Base-by-base conservation (phyloP, 2,113 vertebrate species). In the Hemiscyllium ocellatum region DNA sequence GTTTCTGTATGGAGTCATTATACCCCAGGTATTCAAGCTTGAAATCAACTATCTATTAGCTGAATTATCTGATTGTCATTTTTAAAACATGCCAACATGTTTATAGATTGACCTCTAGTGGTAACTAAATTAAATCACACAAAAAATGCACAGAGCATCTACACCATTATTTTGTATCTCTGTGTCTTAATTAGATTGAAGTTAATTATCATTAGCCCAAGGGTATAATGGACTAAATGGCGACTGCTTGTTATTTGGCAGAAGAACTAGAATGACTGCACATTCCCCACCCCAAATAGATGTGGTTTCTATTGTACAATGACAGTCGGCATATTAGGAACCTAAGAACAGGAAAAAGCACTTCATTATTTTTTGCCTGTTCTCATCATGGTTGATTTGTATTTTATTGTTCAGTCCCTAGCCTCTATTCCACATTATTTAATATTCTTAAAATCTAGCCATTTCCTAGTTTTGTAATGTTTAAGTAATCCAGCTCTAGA, bases 141-240 rank as follows among this genome's bases (percentile, higher is more conserved):
- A 6, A 7, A 76, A 72, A 76, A 50, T 50, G 69, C 12, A 50
- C 68, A 72, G 22, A 19, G 17, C 61, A 33, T 65, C 52, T 20
- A 52, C 20, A 83, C 15, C 65, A 4, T 19, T 65, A 61, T 91
- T 61, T n/a, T 90, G 50, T 29, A 29, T 2, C 56, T 65, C 66
- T 93, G 61, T 37, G 89, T 37, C 89, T 66, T 65, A 66, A 19
- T 93, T 93, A 66, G 5, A 68, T 65, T 10, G 65, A 22, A 37
- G 5, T 37, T 50, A 47, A 72, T 22, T 47, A 94, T 95, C 22
- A 22, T 17, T 95, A 52, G 15, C 69, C 94, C 94, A 95, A 72
- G 68, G 94, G 94, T 70, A 95, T 72, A 76, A 95, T 76, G 17
- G 94, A 76, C 26, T 95, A 95, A 95, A 95, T 95, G 72, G 94